These are phyloP conservation scores for Hydropsyche betteni DNA, from an alignment of 2,888 invertebrate genomes.

Conservation along the genomic window DNA sequence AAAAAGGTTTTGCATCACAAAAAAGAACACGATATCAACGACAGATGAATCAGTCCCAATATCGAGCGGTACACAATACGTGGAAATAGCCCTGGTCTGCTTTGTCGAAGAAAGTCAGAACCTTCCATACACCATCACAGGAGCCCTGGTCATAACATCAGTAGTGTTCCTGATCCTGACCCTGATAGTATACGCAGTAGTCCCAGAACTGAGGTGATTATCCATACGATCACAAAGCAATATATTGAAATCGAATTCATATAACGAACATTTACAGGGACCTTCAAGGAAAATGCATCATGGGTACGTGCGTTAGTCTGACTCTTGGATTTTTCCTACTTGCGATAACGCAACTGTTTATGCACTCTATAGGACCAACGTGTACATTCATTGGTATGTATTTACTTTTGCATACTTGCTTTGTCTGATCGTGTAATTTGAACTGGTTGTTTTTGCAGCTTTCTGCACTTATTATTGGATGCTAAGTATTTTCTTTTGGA, in stretches of 20 bases:
- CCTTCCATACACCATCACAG: slow-evolving; percentile 54
- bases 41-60: slow-evolving; percentile 46
- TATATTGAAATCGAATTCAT: too few species aligned
- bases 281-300: slow-evolving; percentile 72
- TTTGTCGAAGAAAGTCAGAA: slow-evolving; percentile 56
- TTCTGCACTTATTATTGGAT: slow-evolving; percentile 70
- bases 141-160: slow-evolving; percentile 63
- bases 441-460: slow-evolving; percentile 57
- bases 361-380: background rate
- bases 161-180: slow-evolving; percentile 69
- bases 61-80: slow-evolving; percentile 40
- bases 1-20: slow-evolving; percentile 13
- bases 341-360: slow-evolving; percentile 65
- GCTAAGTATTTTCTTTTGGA: slow-evolving; percentile 77
- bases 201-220: slow-evolving; percentile 70
- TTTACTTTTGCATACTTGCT: slow-evolving; percentile 52
- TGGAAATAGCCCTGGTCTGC: slow-evolving; percentile 60
- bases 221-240: background rate
- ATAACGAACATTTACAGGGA: slow-evolving; percentile 57
- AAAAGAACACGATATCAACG: slow-evolving; percentile 43
- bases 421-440: background rate
- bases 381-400: slow-evolving; percentile 43
- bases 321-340: slow-evolving; percentile 68
- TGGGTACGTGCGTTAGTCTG: slow-evolving; percentile 70
- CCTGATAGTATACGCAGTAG: slow-evolving; percentile 67